These are phyloP conservation scores for Falco novaeseelandiae DNA, from an alignment of 2,797 vertebrate genomes.

Conservation along the genomic window DNA sequence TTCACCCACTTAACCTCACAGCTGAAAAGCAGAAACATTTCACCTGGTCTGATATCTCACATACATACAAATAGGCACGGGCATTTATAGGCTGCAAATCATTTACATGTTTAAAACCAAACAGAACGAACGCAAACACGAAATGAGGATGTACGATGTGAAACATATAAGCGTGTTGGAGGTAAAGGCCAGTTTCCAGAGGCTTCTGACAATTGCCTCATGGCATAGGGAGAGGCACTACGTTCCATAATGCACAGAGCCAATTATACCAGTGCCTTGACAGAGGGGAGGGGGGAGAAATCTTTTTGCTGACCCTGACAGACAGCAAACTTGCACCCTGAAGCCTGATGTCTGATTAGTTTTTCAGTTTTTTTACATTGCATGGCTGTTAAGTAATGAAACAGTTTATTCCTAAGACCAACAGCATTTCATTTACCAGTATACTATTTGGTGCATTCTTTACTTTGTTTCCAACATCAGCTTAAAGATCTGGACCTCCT, in stretches of 20 bases:
- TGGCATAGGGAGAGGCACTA: neutral
- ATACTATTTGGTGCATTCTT: neutral
- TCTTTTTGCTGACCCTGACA: neutral
- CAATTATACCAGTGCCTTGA: neutral
- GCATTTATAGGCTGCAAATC: neutral
- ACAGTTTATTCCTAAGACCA: neutral
- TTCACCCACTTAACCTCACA: neutral
- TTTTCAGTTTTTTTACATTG: neutral
- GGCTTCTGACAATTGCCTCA: neutral
- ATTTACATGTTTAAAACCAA: neutral
- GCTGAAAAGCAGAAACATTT: neutral
- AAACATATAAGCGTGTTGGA: rapidly evolving
- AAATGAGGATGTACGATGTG: rapidly evolving
- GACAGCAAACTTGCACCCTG: neutral
- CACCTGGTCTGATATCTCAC: neutral
- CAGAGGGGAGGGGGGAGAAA: neutral
- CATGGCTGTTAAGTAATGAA: neutral
- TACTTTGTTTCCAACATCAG: neutral
- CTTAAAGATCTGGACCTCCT: neutral
- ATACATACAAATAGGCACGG: rapidly evolving
- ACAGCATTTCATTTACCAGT: neutral
- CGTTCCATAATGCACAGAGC: neutral
- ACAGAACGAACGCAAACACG: neutral
- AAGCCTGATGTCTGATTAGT: neutral
- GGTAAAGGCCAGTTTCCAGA: neutral